Evolutionary conservation across 2,797 vertebrate genomes (phyloP).

Genomic region (Gymnoscopelus microlampas): DNA sequence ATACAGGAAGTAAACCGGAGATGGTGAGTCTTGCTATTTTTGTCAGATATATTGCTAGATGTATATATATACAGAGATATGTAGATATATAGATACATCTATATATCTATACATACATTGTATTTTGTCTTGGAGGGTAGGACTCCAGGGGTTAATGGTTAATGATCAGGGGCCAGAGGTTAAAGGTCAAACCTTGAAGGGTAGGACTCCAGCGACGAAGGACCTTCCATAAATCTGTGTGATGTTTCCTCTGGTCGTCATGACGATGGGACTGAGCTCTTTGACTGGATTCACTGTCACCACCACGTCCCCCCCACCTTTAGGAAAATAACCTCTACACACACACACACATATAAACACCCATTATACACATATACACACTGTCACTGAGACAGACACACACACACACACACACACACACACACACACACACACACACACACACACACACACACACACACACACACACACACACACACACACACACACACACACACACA

Average conservation of each 20-base stretch:
- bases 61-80: no score
- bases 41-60: no score
- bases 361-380: neutral
- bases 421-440: neutral
- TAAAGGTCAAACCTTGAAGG: conserved; percentile 81
- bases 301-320: conserved; percentile 92
- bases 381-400: neutral
- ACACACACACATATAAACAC: conserved; percentile 19
- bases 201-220: conserved; percentile 93
- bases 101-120: no score
- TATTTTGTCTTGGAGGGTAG: no score
- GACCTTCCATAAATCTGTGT: conserved; percentile 94
- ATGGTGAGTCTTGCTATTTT: no score
- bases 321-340: conserved; percentile 93
- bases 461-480: conserved; percentile 6
- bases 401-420: neutral
- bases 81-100: no score
- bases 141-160: no score
- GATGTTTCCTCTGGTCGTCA: conserved; percentile 91
- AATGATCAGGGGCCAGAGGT: no score
- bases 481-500: conserved; percentile 3
- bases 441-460: neutral
- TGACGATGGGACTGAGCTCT: conserved; percentile 85
- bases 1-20: no score
- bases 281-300: conserved; percentile 90